Percentiles rank a stretch among this genome's conserved stretches.
phyloP scores from a whole-genome alignment of 1,140 invertebrate species.

The Micrasema longulum region DNA sequence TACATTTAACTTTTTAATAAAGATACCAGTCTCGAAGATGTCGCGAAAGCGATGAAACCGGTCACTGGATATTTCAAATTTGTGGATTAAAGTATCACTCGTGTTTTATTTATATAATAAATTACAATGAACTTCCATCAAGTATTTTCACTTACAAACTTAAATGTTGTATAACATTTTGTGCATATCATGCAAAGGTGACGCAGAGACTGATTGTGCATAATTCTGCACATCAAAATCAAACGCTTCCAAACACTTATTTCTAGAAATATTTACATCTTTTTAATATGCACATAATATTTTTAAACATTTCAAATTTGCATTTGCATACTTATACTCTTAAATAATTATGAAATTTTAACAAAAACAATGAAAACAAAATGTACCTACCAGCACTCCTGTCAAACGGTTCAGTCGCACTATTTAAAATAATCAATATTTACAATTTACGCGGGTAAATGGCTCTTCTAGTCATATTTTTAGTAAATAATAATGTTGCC shows the following conservation, averaged over 20 bases:
- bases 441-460: not conserved
- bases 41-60: too few relatives aligned
- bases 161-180: too few relatives aligned
- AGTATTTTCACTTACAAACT: too few relatives aligned
- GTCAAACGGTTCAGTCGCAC: slow-evolving; percentile 11
- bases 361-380: slow-evolving; percentile 8
- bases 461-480: not conserved
- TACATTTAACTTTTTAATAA: too few relatives aligned
- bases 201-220: not conserved
- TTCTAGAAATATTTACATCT: not conserved
- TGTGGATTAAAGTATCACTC: too few relatives aligned
- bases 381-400: slow-evolving; percentile 1
- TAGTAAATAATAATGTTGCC: slow-evolving; percentile 6
- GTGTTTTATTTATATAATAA: too few relatives aligned
- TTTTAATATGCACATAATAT: slow-evolving; percentile 2
- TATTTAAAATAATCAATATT: not conserved
- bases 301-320: slow-evolving; percentile 6
- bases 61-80: too few relatives aligned
- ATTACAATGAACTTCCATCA: too few relatives aligned
- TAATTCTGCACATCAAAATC: slow-evolving; percentile 21
- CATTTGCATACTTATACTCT: slow-evolving; percentile 3
- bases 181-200: too few relatives aligned
- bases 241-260: not conserved
- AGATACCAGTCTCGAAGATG: too few relatives aligned
- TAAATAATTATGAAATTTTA: slow-evolving; percentile 1